Evolutionary conservation across 2,888 invertebrate genomes (phyloP).

Genomic region (Petrophora chlorosata): DNA sequence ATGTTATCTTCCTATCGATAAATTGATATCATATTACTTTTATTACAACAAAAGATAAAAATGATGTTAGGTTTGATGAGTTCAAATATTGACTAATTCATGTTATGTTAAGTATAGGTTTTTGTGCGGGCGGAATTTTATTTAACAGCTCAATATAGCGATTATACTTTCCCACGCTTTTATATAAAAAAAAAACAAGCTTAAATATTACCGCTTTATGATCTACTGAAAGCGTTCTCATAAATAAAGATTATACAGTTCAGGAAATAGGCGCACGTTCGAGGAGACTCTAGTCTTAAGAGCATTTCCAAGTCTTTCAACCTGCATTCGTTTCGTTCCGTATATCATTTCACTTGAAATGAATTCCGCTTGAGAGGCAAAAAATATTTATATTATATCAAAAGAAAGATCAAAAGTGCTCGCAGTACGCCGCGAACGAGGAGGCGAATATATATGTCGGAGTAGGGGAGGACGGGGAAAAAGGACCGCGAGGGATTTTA

Average conservation of each 20-base stretch:
- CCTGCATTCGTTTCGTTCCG: constrained; percentile 34
- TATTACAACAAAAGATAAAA: too few relatives aligned
- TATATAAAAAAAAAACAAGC: too few relatives aligned
- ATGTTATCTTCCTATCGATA: too few relatives aligned
- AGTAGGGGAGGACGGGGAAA: constrained; percentile 44
- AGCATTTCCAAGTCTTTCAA: too few relatives aligned
- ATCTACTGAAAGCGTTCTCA: not conserved
- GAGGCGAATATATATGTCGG: constrained; percentile 37
- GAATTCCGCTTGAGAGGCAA: constrained; percentile 62
- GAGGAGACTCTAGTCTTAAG: too few relatives aligned
- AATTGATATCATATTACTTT: too few relatives aligned
- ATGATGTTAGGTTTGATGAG: not conserved
- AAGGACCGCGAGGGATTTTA: constrained; percentile 57
- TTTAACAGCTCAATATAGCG: too few relatives aligned
- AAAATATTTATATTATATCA: constrained; percentile 74
- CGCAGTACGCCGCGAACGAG: constrained; percentile 49
- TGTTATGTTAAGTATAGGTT: not conserved
- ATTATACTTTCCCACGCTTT: too few relatives aligned
- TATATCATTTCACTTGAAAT: constrained; percentile 65
- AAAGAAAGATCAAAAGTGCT: constrained; percentile 74
- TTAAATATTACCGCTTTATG: too few relatives aligned
- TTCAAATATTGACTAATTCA: not conserved
- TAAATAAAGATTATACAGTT: too few relatives aligned
- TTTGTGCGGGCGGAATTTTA: not conserved
- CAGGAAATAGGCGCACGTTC: too few relatives aligned